These are phyloP conservation scores for Volucella inflata DNA, from an alignment of 2,888 invertebrate genomes.

Conservation along the genomic window DNA sequence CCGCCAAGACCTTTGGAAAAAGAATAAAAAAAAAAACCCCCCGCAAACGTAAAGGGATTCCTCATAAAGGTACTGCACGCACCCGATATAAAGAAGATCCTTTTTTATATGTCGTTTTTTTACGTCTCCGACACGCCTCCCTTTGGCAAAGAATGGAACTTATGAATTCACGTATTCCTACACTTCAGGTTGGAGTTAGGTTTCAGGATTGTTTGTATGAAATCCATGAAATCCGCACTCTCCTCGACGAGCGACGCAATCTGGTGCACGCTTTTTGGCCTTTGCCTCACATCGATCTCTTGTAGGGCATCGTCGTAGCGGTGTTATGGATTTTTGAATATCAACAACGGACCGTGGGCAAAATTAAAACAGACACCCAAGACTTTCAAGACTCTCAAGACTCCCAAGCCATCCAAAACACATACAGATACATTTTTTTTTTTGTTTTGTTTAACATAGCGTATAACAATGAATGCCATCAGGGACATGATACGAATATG, in stretches of 20 bases:
- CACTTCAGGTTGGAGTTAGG: constrained; percentile 24
- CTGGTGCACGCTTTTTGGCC: constrained; percentile 59
- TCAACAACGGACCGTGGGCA: constrained; percentile 68
- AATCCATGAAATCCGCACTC: constrained; percentile 55
- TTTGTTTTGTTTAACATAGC: background rate
- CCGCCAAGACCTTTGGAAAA: constrained; percentile 6
- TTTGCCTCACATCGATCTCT: constrained; percentile 43
- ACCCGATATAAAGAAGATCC: constrained; percentile 50
- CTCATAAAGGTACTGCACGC: constrained; percentile 20
- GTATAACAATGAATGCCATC: constrained; percentile 73
- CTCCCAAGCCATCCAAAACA: constrained; percentile 19
- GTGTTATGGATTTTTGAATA: constrained; percentile 63
- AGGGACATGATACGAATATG: constrained; percentile 67
- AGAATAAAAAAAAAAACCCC: background rate
- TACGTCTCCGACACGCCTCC: constrained; percentile 65
- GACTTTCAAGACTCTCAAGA: constrained; percentile 34
- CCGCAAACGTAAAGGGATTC: constrained; percentile 43
- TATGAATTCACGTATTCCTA: constrained; percentile 61
- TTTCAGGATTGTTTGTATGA: constrained; percentile 25
- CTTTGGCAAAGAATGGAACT: constrained; percentile 59
- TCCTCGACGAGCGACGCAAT: constrained; percentile 37
- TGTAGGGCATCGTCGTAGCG: constrained; percentile 1
- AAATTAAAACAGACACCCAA: constrained; percentile 45
- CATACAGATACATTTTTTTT: background rate
- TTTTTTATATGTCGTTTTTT: constrained; percentile 18